Conservation (phyloP, 1,140 invertebrate genomes). For the Mylabris phalerata region DNA sequence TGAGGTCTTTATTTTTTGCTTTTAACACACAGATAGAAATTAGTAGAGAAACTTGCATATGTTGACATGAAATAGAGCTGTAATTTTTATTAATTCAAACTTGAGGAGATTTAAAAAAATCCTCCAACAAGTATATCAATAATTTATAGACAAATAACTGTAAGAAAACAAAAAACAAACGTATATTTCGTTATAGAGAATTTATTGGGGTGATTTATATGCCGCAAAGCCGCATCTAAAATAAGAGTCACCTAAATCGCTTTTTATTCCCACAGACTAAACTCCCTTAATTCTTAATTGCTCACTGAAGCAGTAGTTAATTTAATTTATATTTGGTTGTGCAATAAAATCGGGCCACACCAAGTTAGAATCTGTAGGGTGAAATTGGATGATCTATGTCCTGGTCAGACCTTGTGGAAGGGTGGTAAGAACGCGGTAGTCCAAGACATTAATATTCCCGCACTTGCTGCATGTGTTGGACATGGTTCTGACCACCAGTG, state of each 20-base stretch:
- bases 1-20: slow-evolving; percentile 10
- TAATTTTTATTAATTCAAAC: too few relatives aligned
- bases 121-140: too few relatives aligned
- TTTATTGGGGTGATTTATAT: slow-evolving; percentile 21
- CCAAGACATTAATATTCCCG: slow-evolving; percentile 42
- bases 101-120: too few relatives aligned
- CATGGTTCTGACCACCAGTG: slow-evolving; percentile 26
- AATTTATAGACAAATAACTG: too few relatives aligned
- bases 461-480: slow-evolving; percentile 36
- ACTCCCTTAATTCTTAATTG: slow-evolving; percentile 42
- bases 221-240: slow-evolving; percentile 16
- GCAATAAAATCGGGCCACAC: slow-evolving; percentile 40
- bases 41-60: too few relatives aligned
- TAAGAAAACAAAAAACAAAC: too few relatives aligned
- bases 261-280: slow-evolving; percentile 38
- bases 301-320: slow-evolving; percentile 42
- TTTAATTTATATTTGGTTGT: slow-evolving; percentile 43
- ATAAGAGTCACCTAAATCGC: slow-evolving; percentile 37
- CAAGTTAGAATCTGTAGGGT: slow-evolving; percentile 20
- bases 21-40: neutral
- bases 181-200: neutral
- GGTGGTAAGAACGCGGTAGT: slow-evolving; percentile 38
- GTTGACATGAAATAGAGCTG: too few relatives aligned
- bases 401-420: slow-evolving; percentile 35
- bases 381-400: slow-evolving; percentile 37